Percentiles rank a stretch among this genome's conserved stretches.
Conservation (phyloP, 2,888 invertebrate species). For the Tachystola acroxantha region DNA sequence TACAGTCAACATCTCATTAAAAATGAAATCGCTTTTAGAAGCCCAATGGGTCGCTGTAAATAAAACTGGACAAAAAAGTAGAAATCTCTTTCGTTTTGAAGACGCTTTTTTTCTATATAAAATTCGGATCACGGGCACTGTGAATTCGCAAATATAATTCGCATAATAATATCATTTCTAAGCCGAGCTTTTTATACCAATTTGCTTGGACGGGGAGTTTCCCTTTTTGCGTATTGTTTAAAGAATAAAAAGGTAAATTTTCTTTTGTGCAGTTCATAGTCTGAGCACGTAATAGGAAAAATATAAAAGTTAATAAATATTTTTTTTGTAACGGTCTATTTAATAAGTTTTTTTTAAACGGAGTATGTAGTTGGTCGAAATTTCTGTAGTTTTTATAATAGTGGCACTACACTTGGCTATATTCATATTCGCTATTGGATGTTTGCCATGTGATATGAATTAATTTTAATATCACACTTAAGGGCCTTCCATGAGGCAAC, state of each 20-base stretch:
- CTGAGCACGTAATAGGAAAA: slow-evolving; percentile 16
- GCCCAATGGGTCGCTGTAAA: slow-evolving; percentile 2
- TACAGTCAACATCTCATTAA: slow-evolving; percentile 8
- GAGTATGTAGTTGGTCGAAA: too few relatives aligned
- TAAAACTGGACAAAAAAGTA: neutral
- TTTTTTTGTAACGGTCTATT: neutral
- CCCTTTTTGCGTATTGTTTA: slow-evolving; percentile 23
- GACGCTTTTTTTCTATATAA: slow-evolving; percentile 2
- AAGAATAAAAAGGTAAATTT: slow-evolving; percentile 21
- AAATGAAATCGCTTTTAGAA: neutral
- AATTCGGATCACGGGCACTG: slow-evolving; percentile 12
- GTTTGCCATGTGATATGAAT: too few relatives aligned
- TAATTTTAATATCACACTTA: too few relatives aligned
- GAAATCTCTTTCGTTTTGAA: slow-evolving; percentile 3
- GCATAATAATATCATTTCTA: slow-evolving; percentile 31
- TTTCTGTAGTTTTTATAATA: too few relatives aligned
- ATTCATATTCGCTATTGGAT: too few relatives aligned
- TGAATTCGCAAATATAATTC: slow-evolving; percentile 20
- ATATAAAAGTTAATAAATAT: slow-evolving; percentile 1
- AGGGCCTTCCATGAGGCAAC: too few relatives aligned
- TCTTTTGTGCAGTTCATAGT: slow-evolving; percentile 23
- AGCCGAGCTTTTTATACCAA: slow-evolving; percentile 21
- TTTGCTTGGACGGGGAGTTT: slow-evolving; percentile 23
- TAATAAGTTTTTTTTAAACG: too few relatives aligned
- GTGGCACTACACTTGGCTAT: too few relatives aligned